Evolutionary conservation across 2,888 invertebrate genomes (phyloP).

Genomic region (Empis livida): DNA sequence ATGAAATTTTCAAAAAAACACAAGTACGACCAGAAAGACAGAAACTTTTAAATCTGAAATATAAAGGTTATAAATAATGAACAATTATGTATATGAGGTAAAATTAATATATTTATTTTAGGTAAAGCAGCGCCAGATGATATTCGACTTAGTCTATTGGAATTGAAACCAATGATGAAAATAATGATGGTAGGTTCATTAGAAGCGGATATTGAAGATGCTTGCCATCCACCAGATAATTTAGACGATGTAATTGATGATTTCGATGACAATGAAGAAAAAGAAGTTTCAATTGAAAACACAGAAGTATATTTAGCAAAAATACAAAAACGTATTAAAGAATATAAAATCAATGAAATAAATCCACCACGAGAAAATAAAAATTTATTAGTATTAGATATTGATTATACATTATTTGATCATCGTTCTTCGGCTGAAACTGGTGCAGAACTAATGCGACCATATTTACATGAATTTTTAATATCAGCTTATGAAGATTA

Average conservation of each 20-base stretch:
- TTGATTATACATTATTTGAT: conserved; percentile 94
- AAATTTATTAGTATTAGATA: conserved; percentile 83
- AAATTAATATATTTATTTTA: no score
- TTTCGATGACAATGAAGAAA: conserved; percentile 81
- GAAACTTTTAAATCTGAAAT: conserved; percentile 83
- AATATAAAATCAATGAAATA: conserved; percentile 69
- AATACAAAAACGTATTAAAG: conserved; percentile 68
- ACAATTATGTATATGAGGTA: neutral
- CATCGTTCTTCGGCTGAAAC: conserved; percentile 87
- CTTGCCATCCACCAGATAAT: conserved; percentile 55
- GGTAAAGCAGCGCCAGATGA: conserved; percentile 78
- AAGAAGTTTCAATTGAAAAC: conserved; percentile 36
- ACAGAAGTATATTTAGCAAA: conserved; percentile 60
- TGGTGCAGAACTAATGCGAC: conserved; percentile 80
- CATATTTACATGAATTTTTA: conserved; percentile 88
- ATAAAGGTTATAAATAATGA: no score
- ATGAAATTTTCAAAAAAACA: conserved; percentile 73
- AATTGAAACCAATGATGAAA: conserved; percentile 76
- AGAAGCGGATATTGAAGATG: conserved; percentile 82
- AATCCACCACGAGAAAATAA: conserved; percentile 75
- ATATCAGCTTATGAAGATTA: conserved; percentile 77
- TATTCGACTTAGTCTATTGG: conserved; percentile 57
- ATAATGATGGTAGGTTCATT: conserved; percentile 96
- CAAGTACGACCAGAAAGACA: conserved; percentile 87
- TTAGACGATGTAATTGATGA: conserved; percentile 83